These are phyloP conservation scores for Eretmochelys imbricata DNA, from an alignment of 2,113 vertebrate genomes.

Conservation along the genomic window DNA sequence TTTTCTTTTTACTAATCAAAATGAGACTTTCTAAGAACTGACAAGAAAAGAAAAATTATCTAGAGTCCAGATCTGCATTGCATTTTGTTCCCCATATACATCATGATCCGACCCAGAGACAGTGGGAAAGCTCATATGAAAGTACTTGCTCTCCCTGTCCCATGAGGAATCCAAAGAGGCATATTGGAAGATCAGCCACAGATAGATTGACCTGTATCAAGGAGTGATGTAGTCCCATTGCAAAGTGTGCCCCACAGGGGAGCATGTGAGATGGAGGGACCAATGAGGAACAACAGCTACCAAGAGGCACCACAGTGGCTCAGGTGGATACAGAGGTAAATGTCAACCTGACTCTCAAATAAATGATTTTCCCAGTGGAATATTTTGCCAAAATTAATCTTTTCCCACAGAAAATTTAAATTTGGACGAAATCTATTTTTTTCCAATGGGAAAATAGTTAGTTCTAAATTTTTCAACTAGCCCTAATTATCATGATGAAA, in stretches of 20 bases:
- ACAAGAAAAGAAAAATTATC: not conserved
- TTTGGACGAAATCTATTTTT: not conserved
- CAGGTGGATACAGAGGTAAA: not conserved
- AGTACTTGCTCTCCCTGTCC: not conserved
- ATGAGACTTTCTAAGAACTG: not conserved
- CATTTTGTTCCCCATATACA: not conserved
- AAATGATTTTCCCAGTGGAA: not conserved
- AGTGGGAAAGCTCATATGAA: not conserved
- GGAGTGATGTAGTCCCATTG: fast-evolving
- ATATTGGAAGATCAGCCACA: not conserved
- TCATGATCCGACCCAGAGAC: not conserved
- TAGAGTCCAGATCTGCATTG: not conserved
- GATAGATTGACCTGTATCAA: fast-evolving
- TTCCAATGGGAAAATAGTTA: not conserved
- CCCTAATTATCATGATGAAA: not conserved
- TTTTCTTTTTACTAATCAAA: not conserved
- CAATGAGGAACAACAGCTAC: not conserved
- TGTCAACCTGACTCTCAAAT: not conserved
- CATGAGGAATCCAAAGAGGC: not conserved
- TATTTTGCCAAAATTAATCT: not conserved
- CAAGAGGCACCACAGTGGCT: not conserved
- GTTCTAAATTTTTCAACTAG: not conserved
- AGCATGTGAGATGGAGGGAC: not conserved
- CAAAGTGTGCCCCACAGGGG: not conserved
- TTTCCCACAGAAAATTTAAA: not conserved